Conservation (phyloP, 2,797 vertebrate species). For the Jordanella pulchra region DNA sequence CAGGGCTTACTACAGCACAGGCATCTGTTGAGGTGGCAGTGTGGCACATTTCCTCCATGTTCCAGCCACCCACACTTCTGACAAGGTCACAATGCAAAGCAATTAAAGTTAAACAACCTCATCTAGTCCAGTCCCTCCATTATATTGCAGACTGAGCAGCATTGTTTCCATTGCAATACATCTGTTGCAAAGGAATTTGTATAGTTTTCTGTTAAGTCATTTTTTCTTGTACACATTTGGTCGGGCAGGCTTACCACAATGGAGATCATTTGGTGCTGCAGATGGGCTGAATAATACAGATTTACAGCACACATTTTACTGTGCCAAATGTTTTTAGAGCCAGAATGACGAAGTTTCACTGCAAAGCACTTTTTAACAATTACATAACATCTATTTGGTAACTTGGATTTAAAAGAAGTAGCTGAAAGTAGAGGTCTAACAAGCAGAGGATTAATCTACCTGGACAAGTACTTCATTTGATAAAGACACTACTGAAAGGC, state of each 20-base stretch:
- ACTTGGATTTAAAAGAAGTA: slow-evolving; percentile 8
- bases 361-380: background rate
- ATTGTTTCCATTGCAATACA: background rate
- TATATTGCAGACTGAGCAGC: background rate
- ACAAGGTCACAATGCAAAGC: slow-evolving; percentile 21
- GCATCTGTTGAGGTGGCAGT: slow-evolving; percentile 41
- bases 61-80: slow-evolving; percentile 38
- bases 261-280: slow-evolving; percentile 27
- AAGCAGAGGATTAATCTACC: slow-evolving; percentile 16
- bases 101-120: slow-evolving; percentile 15
- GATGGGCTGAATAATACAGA: slow-evolving; percentile 45
- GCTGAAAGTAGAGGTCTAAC: slow-evolving; percentile 21
- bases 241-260: slow-evolving; percentile 2
- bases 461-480: slow-evolving; percentile 6
- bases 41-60: slow-evolving; percentile 39
- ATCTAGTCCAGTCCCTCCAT: background rate
- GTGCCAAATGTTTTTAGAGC: slow-evolving; percentile 19
- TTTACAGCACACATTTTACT: background rate
- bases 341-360: slow-evolving; percentile 25
- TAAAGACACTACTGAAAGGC: background rate
- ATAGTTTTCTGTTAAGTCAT: slow-evolving; percentile 9
- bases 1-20: slow-evolving; percentile 17
- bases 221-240: slow-evolving; percentile 29
- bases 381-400: background rate
- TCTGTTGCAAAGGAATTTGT: background rate